A percentile compares a stretch with the other conserved stretches of the same genome.
These are phyloP conservation scores for Laterallus jamaicensis DNA, from an alignment of 2,113 vertebrate species.

Conservation along the genomic window DNA sequence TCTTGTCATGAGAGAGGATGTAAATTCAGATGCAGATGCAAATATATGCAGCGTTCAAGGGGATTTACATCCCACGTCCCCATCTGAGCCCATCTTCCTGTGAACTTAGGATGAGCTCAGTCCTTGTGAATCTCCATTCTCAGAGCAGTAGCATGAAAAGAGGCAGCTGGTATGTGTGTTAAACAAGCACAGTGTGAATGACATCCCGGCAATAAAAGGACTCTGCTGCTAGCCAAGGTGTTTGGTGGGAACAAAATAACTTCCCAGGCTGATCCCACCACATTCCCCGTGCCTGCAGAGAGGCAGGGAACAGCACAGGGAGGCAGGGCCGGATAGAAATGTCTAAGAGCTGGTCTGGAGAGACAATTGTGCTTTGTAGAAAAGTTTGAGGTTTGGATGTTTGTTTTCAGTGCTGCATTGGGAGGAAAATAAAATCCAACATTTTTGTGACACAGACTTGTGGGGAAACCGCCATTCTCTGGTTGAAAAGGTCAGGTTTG, in stretches of 20 bases:
- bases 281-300: not conserved
- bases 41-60: constrained; percentile 9
- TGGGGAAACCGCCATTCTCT: constrained; percentile 6
- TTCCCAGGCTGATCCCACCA: constrained; percentile 37
- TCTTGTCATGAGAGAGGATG: not conserved
- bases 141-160: constrained; percentile 59
- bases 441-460: not conserved
- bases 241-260: constrained; percentile 50
- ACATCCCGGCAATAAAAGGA: constrained; percentile 38
- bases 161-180: constrained; percentile 55
- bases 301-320: not conserved
- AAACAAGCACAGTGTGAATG: constrained; percentile 57
- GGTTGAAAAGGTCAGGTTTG: constrained; percentile 64
- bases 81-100: constrained; percentile 48
- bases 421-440: constrained; percentile 38
- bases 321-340: not conserved
- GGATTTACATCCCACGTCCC: constrained; percentile 42
- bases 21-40: constrained; percentile 25
- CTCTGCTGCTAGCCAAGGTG: constrained; percentile 42
- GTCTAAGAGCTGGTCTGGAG: not conserved
- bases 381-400: constrained; percentile 30
- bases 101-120: constrained; percentile 41
- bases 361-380: constrained; percentile 15
- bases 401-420: constrained; percentile 17
- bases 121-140: constrained; percentile 10